Evolutionary conservation across 2,888 invertebrate species (phyloP).

Genomic region (Steromphala cineraria): DNA sequence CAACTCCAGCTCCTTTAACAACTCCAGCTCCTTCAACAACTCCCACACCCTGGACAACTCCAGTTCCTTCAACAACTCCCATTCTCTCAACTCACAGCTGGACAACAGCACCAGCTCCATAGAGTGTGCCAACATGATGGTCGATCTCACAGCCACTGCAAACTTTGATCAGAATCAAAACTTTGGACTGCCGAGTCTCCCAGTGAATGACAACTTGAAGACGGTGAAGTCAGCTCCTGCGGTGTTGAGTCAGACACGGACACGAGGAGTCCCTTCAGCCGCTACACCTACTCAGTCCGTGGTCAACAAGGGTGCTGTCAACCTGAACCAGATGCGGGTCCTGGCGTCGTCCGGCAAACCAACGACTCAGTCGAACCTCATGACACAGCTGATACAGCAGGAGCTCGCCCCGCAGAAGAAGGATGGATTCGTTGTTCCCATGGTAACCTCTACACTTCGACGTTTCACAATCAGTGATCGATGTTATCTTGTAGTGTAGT

Average conservation of each 20-base stretch:
- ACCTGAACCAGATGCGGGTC: neutral
- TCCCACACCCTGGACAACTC: neutral
- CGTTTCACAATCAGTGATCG: too few relatives aligned
- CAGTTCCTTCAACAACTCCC: neutral
- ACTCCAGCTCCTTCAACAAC: neutral
- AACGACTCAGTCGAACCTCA: neutral
- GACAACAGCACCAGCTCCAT: too few relatives aligned
- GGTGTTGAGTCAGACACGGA: neutral
- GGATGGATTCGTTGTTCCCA: slow-evolving; percentile 54
- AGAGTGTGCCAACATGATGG: neutral
- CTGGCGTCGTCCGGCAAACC: neutral
- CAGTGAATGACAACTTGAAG: neutral
- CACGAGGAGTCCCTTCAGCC: too few relatives aligned
- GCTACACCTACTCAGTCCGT: neutral
- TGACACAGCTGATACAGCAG: neutral
- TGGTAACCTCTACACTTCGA: slow-evolving; percentile 23
- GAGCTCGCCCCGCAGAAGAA: slow-evolving; percentile 32
- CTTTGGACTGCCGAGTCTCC: neutral
- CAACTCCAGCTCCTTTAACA: neutral
- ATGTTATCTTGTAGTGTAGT: too few relatives aligned
- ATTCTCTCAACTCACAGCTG: neutral
- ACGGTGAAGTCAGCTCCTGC: neutral
- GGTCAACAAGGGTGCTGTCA: neutral
- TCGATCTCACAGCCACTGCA: neutral
- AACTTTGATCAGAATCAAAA: neutral